Evolutionary conservation across 2,888 invertebrate genomes (phyloP).

Genomic region (Caenorhabditis wallacei): DNA sequence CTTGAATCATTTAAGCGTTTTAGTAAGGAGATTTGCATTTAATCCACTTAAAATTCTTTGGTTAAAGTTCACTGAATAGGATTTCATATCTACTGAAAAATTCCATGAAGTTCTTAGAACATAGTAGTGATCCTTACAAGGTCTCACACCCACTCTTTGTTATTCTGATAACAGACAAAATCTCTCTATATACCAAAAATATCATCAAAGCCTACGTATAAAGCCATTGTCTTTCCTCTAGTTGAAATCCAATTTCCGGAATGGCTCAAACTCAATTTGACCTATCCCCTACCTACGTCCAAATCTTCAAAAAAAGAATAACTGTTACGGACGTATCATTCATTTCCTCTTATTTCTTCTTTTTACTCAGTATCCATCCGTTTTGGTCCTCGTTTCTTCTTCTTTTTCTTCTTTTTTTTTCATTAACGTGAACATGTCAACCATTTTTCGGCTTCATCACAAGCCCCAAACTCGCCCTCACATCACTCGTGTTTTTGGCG

Average conservation of each 20-base stretch:
- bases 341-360: not conserved
- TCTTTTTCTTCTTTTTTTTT: conserved; percentile 39
- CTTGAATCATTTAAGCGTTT: too few relatives aligned
- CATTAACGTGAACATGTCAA: conserved; percentile 62
- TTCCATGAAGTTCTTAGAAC: too few relatives aligned
- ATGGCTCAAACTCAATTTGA: conserved; percentile 8
- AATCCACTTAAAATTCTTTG: too few relatives aligned
- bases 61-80: too few relatives aligned
- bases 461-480: conserved; percentile 22
- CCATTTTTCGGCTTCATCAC: conserved; percentile 43
- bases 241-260: conserved; percentile 36
- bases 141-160: not conserved
- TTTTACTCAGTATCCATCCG: conserved; percentile 27
- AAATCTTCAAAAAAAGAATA: not conserved
- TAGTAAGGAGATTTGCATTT: too few relatives aligned
- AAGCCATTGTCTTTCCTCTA: conserved; percentile 1
- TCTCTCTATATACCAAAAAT: not conserved
- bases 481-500: conserved; percentile 50
- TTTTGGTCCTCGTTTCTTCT: conserved; percentile 23
- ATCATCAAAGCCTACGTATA: conserved; percentile 21
- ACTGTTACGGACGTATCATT: conserved; percentile 29
- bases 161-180: conserved; percentile 5
- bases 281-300: conserved; percentile 15
- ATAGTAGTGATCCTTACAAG: too few relatives aligned
- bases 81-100: too few relatives aligned